These are phyloP conservation scores for Sinonovacula constricta DNA, from an alignment of 1,140 invertebrate species.

Conservation along the genomic window DNA sequence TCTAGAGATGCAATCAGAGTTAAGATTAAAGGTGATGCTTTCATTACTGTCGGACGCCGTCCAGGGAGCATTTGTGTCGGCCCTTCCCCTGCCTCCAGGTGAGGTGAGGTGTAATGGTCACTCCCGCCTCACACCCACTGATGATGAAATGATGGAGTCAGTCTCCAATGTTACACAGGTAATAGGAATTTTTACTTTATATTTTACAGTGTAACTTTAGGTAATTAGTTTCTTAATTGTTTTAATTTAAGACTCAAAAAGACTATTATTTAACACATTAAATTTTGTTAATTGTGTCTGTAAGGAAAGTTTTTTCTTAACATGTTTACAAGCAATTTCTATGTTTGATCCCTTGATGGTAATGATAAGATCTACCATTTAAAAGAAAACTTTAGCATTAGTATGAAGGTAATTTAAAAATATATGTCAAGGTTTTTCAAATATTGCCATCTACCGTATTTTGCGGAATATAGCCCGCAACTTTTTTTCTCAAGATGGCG, in stretches of 20 bases:
- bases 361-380: background rate
- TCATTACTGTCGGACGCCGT: slow-evolving; percentile 82
- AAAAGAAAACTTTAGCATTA: too few relatives aligned
- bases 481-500: too few relatives aligned
- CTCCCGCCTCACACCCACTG: slow-evolving; percentile 56
- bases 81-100: slow-evolving; percentile 62
- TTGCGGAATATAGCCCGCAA: too few relatives aligned
- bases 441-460: too few relatives aligned
- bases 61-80: slow-evolving; percentile 74
- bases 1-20: slow-evolving; percentile 86
- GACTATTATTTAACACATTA: background rate
- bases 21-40: slow-evolving; percentile 82
- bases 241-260: too few relatives aligned
- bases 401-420: too few relatives aligned
- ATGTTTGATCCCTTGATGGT: background rate
- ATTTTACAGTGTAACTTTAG: background rate
- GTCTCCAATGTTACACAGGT: slow-evolving; percentile 29
- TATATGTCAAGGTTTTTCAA: too few relatives aligned
- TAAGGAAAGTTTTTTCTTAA: background rate
- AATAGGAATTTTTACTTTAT: background rate
- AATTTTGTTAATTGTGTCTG: background rate
- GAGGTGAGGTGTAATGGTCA: slow-evolving; percentile 36
- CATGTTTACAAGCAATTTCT: background rate
- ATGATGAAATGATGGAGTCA: slow-evolving; percentile 69
- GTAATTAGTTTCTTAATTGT: background rate